Evolutionary conservation across 2,113 vertebrate species (phyloP), one percentile per base, ranked within the genome.

Genomic region (Tragelaphus scriptus): DNA sequence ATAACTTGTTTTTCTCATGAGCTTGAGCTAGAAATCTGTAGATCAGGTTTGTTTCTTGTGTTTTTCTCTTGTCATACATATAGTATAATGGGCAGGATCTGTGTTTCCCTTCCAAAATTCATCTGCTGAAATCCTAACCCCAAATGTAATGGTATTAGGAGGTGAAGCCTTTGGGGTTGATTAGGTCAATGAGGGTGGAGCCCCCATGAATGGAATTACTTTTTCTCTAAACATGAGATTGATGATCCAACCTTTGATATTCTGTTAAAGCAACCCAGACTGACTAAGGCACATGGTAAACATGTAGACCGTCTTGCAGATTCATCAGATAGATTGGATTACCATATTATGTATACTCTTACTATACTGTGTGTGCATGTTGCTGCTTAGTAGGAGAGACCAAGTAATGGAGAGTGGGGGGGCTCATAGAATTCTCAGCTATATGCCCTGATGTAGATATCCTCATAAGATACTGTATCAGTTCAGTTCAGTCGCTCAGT

Each of bases 1-100:
- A 49, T 93, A 28, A 79, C 36, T 53, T 82, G 9, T 84, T 86
- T 94, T 87, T 68, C 58, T 85, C 58, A 36, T 88, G 53, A 49
- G 2, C 21, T 17, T 97, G 32, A 75, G 26, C 28, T 36, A 71
- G 26, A 88, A 79, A 87, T 65, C 56, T 55, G 6, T 32, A 21
- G 9, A 2, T 59, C 32, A 40, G 5, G 4, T 63, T 81, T 61
- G 17, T 85, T 92, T 94, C 19, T 96, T 63, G 12, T 51, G 84
- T 65, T 75, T 90, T 81, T 71, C 7, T 93, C 53, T 85, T 91
- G 77, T 44, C 51, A 25, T 88, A 5, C 85, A 21, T 93, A 25
- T 19, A 79, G 30, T 44, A 7, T 79, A 58, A 23, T 5, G 14
- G 47, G 17, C 49, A 79, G 15, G 49, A 89, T 92, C 17, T 65